Evolutionary conservation across 2,113 vertebrate genomes (phyloP).

Genomic region (Numenius arquata): DNA sequence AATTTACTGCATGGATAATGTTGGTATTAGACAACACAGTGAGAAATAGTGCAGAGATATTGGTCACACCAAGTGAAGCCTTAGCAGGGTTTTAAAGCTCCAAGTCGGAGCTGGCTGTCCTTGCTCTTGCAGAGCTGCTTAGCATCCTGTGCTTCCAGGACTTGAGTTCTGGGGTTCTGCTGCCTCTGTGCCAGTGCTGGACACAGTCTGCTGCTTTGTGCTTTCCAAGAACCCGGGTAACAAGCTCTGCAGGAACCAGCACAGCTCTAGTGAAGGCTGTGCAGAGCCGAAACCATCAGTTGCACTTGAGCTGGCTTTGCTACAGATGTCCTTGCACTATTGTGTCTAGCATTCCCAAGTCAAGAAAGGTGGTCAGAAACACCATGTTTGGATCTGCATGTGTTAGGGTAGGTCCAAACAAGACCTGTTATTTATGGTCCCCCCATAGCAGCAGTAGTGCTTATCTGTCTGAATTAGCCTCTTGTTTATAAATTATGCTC

Average conservation of each 20-base stretch:
- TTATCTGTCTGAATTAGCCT: background rate
- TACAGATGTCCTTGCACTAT: background rate
- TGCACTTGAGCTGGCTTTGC: background rate
- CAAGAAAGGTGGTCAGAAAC: background rate
- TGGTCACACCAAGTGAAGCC: accelerated
- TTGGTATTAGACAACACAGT: background rate
- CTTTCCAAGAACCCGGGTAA: background rate
- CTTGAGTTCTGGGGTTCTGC: background rate
- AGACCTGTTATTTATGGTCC: background rate
- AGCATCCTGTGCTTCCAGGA: background rate
- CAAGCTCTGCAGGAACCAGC: background rate
- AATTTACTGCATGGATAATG: background rate
- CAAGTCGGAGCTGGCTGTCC: background rate
- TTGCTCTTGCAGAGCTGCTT: background rate
- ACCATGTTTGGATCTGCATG: background rate
- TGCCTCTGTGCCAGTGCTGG: accelerated
- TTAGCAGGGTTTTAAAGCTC: background rate
- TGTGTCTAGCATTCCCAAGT: background rate
- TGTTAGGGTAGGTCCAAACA: background rate
- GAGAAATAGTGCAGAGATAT: background rate
- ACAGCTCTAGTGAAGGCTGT: background rate
- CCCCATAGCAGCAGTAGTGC: background rate
- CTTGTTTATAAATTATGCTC: background rate
- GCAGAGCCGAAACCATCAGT: background rate
- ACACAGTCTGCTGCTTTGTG: background rate